Evolutionary conservation across 30 jellyfish, hydroid and myxozoan species (phyloP), one percentile per base, ranked within the genome.

Genomic region (Hydra vulgaris): DNA sequence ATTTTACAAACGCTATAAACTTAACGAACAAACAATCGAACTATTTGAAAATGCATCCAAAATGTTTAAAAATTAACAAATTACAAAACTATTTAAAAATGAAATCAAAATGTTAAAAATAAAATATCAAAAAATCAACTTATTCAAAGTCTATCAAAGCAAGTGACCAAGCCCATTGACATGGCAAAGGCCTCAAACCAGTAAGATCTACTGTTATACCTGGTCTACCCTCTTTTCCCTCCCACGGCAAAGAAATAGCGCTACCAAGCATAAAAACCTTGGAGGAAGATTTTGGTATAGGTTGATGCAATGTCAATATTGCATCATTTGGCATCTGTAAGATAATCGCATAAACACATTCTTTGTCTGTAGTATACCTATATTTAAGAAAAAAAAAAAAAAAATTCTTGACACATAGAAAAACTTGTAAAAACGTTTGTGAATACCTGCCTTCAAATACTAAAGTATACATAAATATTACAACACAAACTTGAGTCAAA

Each of bases 341-440:
- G 17, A 86, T 73, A 54, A 86, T 81, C 27, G 95, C 97, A 74
- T 85, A 85, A 17, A 90, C 90, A 3, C 82, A 17, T 19, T 69
- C 68, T 21, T 69, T 84, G 52, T 82, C 83, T 20, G 72, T 19
- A 1, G 95, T 87, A 54, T 90, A 90, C 97, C 97, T 90, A 74
- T 0, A 71, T 67, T 53, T 67, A 81, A 78, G 17, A 27, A 26
- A 8, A 76, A 20, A 8, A 0, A 56, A 76, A 0, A 18, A 18
- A 54, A 7, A 40, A 40, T 12, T 40, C 5, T 40, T 40, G 66
- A n/a, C 79, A n/a, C n/a, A n/a, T n/a, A 24, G 17, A 56, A 17
- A 56, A 56, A 56, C 72, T n/a, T n/a, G n/a, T n/a, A n/a, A n/a
- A n/a, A n/a, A n/a, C n/a, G n/a, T n/a, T n/a, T n/a, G n/a, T n/a